Base-by-base conservation (phyloP, 2,797 vertebrate genomes). In the Labroides dimidiatus region DNA sequence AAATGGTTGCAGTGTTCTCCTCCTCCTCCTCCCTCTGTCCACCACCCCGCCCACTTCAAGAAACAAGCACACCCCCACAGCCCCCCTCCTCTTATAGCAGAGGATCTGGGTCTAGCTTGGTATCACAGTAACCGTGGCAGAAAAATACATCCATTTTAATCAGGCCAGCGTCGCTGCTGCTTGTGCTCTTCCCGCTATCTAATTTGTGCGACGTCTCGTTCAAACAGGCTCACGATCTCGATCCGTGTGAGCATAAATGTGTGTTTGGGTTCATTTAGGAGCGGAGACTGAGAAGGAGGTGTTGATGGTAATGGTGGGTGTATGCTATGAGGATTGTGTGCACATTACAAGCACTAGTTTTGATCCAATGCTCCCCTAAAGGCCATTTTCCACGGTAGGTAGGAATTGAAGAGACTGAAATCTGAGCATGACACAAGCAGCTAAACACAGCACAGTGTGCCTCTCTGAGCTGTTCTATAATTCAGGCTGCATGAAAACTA, bases 101-200 rank as follows among this genome's bases (percentile, higher is more conserved):
- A 72, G 74, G 80, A 90, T 84, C 80, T 90, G 71, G 71, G 84
- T 84, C 85, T 87, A 44, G 49, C 55, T 55, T 78, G 53, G 70
- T 43, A 80, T 87, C 69, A 65, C 69, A 77, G 75, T 77, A 81
- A 84, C 75, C 42, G 41, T 58, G 51, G 62, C 80, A 58, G 48
- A 53, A 68, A 75, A 76, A 75, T 37, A 64, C 64, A 87, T 76
- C 77, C 61, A 78, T 86, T 86, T 86, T 87, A 89, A 89, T 87
- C 81, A 88, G 86, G 81, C 67, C 74, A 82, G 72, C 17, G 10
- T 42, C 54, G 60, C 45, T 4, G 45, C 66, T 47, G 41, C 49
- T 52, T 45, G 44, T 58, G 48, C 66, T 70, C 78, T 63, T 12
- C 23, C 60, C 1, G 19, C 53, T 3, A 49, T 54, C 72, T 78